Evolutionary conservation across 1,140 invertebrate species (phyloP), one percentile per base, ranked within the genome.

Genomic region (Solenopsis fugax): DNA sequence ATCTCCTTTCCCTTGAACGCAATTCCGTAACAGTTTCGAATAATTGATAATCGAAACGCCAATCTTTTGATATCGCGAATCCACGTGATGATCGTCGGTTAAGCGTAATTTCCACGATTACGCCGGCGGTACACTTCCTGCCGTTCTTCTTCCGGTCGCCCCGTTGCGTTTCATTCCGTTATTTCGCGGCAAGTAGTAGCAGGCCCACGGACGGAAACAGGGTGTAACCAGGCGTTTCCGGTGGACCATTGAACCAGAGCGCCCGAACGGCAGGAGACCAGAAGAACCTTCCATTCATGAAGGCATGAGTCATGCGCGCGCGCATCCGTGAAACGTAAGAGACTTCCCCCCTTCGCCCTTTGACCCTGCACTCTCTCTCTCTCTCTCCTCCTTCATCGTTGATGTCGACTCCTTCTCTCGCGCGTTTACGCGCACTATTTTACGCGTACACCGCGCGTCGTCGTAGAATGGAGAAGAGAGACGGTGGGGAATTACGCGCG

Each of bases 191-290:
- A 73, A 73, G 69, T 75, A 75, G 64, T 56, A 73, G 56, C 52
- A 24, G 41, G 58, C 76, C 58, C 12, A 56, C 6, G 21, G 92
- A 92, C 93, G 93, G 93, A 93, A 93, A 93, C 92, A 88, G 92
- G 92, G 92, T 93, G 92, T 93, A 94, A 93, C 90, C 92, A 93
- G 91, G 87, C 92, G 93, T 93, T 93, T 93, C 93, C 92, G 92
- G 93, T 93, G 93, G 92, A 93, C 92, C 93, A 94, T 93, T 93
- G 92, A 93, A 84, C 80, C 80, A 84, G 80, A 84, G 93, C 92
- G 89, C 72, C 58, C 80, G 77, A 75, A 82, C 85, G 77, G 87
- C 89, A 92, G 89, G 90, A 93, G 91, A 93, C 91, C 90, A 92
- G 89, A 93, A 92, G 89, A 82, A 84, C 80, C 90, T 91, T 92